These are phyloP conservation scores for Chirona hameri DNA, from an alignment of 2,888 invertebrate genomes.

Conservation along the genomic window DNA sequence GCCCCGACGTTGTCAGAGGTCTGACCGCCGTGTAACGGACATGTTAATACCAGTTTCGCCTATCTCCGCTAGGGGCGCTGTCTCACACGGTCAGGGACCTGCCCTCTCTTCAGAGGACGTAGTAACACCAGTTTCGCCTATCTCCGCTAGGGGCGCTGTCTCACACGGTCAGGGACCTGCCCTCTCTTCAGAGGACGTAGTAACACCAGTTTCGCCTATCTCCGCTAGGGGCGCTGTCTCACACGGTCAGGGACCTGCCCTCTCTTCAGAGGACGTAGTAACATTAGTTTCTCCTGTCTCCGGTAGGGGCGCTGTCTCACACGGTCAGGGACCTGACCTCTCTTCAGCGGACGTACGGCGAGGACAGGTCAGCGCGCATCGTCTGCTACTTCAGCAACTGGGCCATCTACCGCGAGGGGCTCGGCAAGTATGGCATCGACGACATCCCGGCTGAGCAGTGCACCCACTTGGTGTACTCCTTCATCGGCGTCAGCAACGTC, in stretches of 20 bases:
- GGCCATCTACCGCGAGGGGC: conserved; percentile 78
- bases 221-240: background rate
- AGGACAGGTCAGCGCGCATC: conserved; percentile 34
- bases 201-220: background rate
- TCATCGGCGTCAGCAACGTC: conserved; percentile 76
- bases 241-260: background rate
- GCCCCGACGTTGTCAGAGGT: background rate
- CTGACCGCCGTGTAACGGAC: background rate
- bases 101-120: background rate
- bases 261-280: background rate
- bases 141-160: background rate
- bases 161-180: background rate
- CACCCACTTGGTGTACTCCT: conserved; percentile 83
- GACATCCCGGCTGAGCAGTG: conserved; percentile 78
- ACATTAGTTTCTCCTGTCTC: background rate
- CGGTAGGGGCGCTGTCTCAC: background rate
- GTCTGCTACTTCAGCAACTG: conserved; percentile 69
- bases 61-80: background rate
- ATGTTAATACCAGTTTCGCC: background rate
- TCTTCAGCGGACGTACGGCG: background rate
- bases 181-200: background rate
- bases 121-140: background rate
- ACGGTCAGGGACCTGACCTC: background rate
- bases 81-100: background rate
- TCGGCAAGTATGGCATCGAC: conserved; percentile 73